Base-by-base conservation (phyloP, 2,113 vertebrate genomes). In the Ochotona curzoniae region DNA sequence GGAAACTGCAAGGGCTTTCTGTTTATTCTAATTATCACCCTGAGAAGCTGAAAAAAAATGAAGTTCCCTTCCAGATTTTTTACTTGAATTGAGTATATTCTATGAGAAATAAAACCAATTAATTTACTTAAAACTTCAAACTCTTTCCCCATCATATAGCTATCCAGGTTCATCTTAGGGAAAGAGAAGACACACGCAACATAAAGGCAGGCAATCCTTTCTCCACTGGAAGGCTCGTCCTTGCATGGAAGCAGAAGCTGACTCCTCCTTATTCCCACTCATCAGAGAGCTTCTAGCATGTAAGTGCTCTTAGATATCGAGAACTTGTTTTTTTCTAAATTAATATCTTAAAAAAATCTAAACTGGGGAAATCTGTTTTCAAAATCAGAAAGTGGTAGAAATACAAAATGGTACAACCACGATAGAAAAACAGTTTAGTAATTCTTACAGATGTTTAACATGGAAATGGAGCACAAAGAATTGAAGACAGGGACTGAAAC, bases 21-120 rank as follows among this genome's bases (percentile, higher is more conserved):
- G 32, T 18, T 81, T 89, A 64, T 32, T n/a, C 32, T 78, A 76
- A 82, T 61, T 63, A 51, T 32, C 26, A 64, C 15, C 44, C 25
- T 95, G 76, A 38, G 87, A 35, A 14, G 47, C 90, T 20, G 13
- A 13, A 86, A 18, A 21, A 49, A 85, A 89, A 89, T 73, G n/a
- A 74, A 25, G 13, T 26, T 71, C 7, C 30, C 47, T 9, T 73
- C 64, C 83, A 44, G 4, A 54, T 83, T 76, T 35, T 38, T 71
- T 64, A 71, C 71, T 70, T 92, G 35, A 81, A 23, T 18, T 76
- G 30, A 57, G 15, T 30, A 73, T 47, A 89, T 28, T 85, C 57
- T 25, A 25, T 17, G 9, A 70, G 64, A 28, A 26, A 74, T 12
- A 4, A 28, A 69, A 20, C 4, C 60, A 61, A 51, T 38, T 49